Conservation (phyloP, 2,888 invertebrate genomes). For the Steromphala cineraria region DNA sequence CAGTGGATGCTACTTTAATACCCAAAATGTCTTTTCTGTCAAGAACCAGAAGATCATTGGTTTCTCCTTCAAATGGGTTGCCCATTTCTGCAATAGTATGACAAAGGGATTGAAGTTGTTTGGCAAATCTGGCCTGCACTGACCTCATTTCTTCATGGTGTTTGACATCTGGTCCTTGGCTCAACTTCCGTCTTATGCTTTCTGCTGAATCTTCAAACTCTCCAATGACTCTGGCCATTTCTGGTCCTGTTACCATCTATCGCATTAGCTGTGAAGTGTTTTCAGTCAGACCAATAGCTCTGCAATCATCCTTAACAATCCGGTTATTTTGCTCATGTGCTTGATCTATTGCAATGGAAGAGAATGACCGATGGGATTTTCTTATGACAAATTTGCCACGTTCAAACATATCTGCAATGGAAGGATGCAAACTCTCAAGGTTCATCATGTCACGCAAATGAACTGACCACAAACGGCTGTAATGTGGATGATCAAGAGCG, state of each 20-base stretch:
- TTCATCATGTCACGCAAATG: constrained; percentile 40
- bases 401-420: constrained; percentile 30
- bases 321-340: constrained; percentile 22
- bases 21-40: constrained; percentile 4
- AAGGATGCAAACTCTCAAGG: constrained; percentile 38
- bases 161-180: background rate
- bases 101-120: constrained; percentile 24
- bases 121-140: constrained; percentile 21
- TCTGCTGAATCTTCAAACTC: background rate
- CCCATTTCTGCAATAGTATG: background rate
- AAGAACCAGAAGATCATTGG: background rate
- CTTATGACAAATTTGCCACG: constrained; percentile 38
- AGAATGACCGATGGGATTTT: constrained; percentile 35
- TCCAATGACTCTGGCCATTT: constrained; percentile 13
- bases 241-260: constrained; percentile 39
- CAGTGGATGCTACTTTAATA: background rate
- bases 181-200: background rate
- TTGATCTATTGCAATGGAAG: constrained; percentile 36
- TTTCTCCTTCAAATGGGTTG: background rate
- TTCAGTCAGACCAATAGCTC: constrained; percentile 42
- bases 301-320: constrained; percentile 43
- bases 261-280: constrained; percentile 35
- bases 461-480: constrained; percentile 44
- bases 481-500: background rate
- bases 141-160: constrained; percentile 22